A percentile compares a stretch with the other conserved stretches of the same genome.
These are phyloP conservation scores for Gortyna flavago DNA, from an alignment of 2,888 invertebrate species.

Conservation along the genomic window DNA sequence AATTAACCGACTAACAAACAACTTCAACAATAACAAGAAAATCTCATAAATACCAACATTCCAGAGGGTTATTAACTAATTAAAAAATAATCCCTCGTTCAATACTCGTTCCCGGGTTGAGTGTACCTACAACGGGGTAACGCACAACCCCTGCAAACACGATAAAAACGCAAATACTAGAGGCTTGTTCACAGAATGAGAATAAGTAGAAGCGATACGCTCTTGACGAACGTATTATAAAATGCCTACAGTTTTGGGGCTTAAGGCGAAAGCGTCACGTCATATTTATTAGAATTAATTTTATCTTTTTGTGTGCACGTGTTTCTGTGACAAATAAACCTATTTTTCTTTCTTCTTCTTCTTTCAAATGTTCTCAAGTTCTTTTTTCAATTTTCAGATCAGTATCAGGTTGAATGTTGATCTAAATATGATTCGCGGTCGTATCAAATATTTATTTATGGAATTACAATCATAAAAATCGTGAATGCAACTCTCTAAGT, in stretches of 20 bases:
- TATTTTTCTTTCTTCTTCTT: too few species aligned
- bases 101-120: constrained; percentile 18
- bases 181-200: neutral
- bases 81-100: constrained; percentile 45
- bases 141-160: constrained; percentile 35
- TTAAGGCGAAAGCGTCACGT: neutral
- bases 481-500: too few species aligned
- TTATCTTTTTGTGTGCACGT: too few species aligned
- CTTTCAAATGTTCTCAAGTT: neutral
- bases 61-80: constrained; percentile 47
- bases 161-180: constrained; percentile 45
- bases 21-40: constrained; percentile 4
- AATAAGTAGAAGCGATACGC: neutral
- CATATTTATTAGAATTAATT: too few species aligned
- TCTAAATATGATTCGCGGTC: too few species aligned
- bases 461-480: too few species aligned
- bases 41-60: constrained; percentile 17
- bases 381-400: neutral
- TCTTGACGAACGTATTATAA: neutral
- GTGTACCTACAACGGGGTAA: constrained; percentile 8
- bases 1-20: neutral
- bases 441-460: too few species aligned
- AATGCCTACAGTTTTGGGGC: neutral
- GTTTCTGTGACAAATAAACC: too few species aligned
- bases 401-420: neutral